Evolutionary conservation across 1,140 invertebrate genomes (phyloP), one percentile per base, ranked within the genome.

Genomic region (Drosophila takahashii): DNA sequence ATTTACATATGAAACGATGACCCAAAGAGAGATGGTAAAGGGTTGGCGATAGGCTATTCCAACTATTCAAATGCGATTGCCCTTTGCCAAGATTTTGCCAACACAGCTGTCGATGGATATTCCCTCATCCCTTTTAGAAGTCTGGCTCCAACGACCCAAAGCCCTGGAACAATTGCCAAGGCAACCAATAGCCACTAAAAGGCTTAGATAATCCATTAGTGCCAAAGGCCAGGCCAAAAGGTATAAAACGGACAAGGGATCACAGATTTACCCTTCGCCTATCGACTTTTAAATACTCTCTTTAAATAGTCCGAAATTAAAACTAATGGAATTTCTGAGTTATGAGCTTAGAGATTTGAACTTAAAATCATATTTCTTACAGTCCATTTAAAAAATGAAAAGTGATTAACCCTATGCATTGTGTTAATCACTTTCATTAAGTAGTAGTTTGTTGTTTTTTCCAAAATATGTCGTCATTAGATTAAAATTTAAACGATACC

Each of bases 191-290:
- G 79, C 84, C 73, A 79, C 84, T 89, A 89, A 89, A 89, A 80
- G 84, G 83, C 84, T 87, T 87, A 87, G 84, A 87, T 87, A 89
- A 89, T 89, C 84, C 84, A 89, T 89, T 89, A 89, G 84, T 89
- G 79, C 61, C 52, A 76, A 72, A 77, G 62, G 74, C 69, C 66
- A 72, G 70, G 42, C 60, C 57, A 76, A 78, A 72, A 81, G 78
- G 74, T 78, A 75, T 64, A 72, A 66, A 54, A 59, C 44, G 66
- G 52, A 37, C 57, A 54, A 45, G 10, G 54, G 22, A 44, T 42
- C 5, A 10, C 6, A 4, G 10, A 9, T 1, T 29, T 10, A 0
- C 1, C 0, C 0, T 3, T 2, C 10, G 11, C 3, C 6, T 3
- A 15, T 11, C 45, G 41, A 60, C 44, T 7, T 8, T 13, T 13